Base-by-base conservation (phyloP, 2,888 invertebrate species). In the Habroteleia sp. region DNA sequence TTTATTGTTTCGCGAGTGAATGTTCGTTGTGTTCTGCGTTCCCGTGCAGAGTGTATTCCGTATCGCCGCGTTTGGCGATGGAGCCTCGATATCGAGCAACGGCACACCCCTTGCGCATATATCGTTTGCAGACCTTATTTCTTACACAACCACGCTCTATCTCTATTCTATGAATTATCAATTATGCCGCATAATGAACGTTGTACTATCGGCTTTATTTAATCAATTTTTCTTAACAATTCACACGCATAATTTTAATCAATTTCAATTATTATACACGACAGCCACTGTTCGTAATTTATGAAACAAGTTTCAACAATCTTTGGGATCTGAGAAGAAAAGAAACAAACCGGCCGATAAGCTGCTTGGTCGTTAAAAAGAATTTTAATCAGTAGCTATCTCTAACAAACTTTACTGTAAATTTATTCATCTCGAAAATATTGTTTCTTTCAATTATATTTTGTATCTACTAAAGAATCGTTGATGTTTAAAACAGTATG, bases 1-100 rank as follows among this genome's bases (percentile, higher is more conserved):
- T 72, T 72, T 76, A 72, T 72, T 76, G 76, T 68, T 62, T 62
- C 48, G 68, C 62, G 20, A 71, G 66, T 50, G 48, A 72, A 42
- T 52, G 62, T 23, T 60, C 66, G 58, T 48, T 56, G 44, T 58
- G 37, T 52, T 54, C 58, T 25, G 46, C 54, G 42, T 54, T 62
- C 58, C 35, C 16, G 27, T 33, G 50, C 41, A 35, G 25, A 33
- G 48, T 37, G 60, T 25, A 25, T 29, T 20, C 66, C 46, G 60
- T 58, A 58, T 58, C 50, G 63, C 54, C 62, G 46, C 60, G 56
- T 58, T 65, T 60, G 66, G 48, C 39, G 72, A 76, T 73, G 58
- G 41, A 27, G 35, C 14, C 37, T 33, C 60, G 76, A 73, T 76
- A 76, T 62, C 50, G 71, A 50, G 23, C 56, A 60, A 31, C 46